phyloP scores from a whole-genome alignment of 2,113 vertebrate species.

The Pimephales promelas region DNA sequence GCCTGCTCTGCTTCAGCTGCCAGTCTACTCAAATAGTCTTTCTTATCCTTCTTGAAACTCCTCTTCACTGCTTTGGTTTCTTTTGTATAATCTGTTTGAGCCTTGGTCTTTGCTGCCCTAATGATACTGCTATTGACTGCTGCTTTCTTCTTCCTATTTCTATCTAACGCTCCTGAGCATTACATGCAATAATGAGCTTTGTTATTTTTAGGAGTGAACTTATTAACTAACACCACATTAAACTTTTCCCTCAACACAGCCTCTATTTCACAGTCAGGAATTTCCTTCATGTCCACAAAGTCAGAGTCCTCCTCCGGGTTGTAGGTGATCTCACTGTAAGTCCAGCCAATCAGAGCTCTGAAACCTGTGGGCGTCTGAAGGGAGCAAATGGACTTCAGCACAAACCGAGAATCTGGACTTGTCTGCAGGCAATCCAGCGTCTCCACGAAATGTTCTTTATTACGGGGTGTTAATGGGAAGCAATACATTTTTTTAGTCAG shows the following conservation, averaged over 20 bases:
- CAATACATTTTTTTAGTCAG: conserved; percentile 72
- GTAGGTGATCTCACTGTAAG: conserved; percentile 77
- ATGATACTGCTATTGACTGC: not conserved
- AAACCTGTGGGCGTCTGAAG: conserved; percentile 81
- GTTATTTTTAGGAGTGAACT: conserved; percentile 72
- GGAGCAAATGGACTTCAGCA: conserved; percentile 82
- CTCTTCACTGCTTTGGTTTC: not conserved
- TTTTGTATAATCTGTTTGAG: not conserved
- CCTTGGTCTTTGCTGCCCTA: not conserved
- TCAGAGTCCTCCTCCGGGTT: conserved; percentile 80
- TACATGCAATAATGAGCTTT: conserved; percentile 52
- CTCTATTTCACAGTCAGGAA: conserved; percentile 80
- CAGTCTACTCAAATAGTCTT: not conserved
- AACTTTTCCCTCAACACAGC: conserved; percentile 79
- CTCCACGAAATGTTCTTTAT: conserved; percentile 72
- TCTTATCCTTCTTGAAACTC: not conserved
- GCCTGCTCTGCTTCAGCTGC: not conserved
- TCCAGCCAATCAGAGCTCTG: conserved; percentile 80
- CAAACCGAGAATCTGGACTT: conserved; percentile 77
- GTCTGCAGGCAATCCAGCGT: conserved; percentile 72
- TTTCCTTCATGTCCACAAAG: conserved; percentile 73
- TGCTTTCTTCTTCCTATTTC: not conserved
- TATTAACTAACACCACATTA: conserved; percentile 73
- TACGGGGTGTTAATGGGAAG: conserved; percentile 77
- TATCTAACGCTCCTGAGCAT: not conserved